phyloP scores from a whole-genome alignment of 2,113 vertebrate species.

The Rhinogobius similis region DNA sequence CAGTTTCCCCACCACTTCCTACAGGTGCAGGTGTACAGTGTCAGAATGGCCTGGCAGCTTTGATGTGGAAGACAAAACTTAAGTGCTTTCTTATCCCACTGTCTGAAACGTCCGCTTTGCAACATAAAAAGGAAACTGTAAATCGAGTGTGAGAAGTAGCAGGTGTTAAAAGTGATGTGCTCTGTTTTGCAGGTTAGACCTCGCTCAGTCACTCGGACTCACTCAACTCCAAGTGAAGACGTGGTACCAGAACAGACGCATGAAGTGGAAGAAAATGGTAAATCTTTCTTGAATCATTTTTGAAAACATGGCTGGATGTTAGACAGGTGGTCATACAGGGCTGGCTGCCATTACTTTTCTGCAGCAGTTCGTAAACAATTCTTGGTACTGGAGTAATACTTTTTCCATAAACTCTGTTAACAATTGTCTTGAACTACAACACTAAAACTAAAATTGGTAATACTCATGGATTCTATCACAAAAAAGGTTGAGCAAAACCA shows the following conservation, averaged over 20 bases:
- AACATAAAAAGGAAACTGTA: not conserved
- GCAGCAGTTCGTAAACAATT: too few relatives aligned
- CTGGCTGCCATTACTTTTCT: too few relatives aligned
- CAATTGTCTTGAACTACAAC: too few relatives aligned
- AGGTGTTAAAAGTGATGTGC: not conserved
- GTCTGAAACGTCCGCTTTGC: not conserved
- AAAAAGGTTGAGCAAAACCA: too few relatives aligned
- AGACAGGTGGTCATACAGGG: not conserved
- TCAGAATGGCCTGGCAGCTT: slow-evolving; percentile 33
- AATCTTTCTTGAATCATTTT: slow-evolving; percentile 17
- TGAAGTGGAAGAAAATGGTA: slow-evolving; percentile 99
- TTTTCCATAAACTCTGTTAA: too few relatives aligned
- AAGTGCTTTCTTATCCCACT: slow-evolving; percentile 9
- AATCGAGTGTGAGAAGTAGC: not conserved
- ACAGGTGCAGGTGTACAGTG: slow-evolving; percentile 50
- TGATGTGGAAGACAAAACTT: slow-evolving; percentile 31
- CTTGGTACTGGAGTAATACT: too few relatives aligned
- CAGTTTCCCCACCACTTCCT: slow-evolving; percentile 29
- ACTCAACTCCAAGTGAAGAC: slow-evolving; percentile 99
- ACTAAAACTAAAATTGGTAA: too few relatives aligned
- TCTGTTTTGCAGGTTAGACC: slow-evolving; percentile 83
- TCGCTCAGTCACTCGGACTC: slow-evolving; percentile 93
- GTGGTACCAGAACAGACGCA: slow-evolving; percentile 98
- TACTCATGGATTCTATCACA: too few relatives aligned
- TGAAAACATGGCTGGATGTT: not conserved